Percentiles rank a stretch among this genome's conserved stretches.
These are phyloP conservation scores for Echeneis naucrates DNA, from an alignment of 2,797 vertebrate species.

Conservation along the genomic window DNA sequence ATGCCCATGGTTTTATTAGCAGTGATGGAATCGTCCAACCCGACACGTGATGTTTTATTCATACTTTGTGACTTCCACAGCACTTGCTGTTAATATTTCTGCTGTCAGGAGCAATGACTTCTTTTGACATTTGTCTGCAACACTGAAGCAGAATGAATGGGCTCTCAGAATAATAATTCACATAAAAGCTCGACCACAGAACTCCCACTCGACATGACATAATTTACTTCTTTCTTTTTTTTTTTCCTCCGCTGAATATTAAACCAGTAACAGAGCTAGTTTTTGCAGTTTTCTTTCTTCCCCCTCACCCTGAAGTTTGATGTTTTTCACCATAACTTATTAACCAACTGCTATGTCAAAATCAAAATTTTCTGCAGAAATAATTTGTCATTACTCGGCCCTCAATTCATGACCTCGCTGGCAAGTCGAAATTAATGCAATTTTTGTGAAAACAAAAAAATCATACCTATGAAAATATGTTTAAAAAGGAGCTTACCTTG, in stretches of 20 bases:
- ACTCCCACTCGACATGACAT: constrained; percentile 20
- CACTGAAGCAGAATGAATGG: constrained; percentile 16
- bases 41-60: constrained; percentile 70
- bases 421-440: background rate
- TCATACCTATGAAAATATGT: background rate
- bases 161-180: constrained; percentile 38
- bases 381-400: background rate
- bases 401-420: background rate
- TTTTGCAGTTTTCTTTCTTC: background rate
- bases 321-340: background rate
- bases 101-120: constrained; percentile 55
- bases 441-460: background rate
- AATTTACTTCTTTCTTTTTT: constrained; percentile 6
- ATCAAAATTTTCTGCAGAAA: background rate
- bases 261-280: background rate
- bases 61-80: constrained; percentile 65
- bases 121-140: constrained; percentile 37
- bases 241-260: background rate
- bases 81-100: constrained; percentile 49
- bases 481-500: background rate
- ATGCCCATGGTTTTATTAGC: constrained; percentile 76
- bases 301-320: background rate
- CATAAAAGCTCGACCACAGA: constrained; percentile 23
- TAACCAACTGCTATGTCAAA: background rate
- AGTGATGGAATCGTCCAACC: constrained; percentile 81